phyloP scores from a whole-genome alignment of 2,888 invertebrate genomes.

The Dione juno region DNA sequence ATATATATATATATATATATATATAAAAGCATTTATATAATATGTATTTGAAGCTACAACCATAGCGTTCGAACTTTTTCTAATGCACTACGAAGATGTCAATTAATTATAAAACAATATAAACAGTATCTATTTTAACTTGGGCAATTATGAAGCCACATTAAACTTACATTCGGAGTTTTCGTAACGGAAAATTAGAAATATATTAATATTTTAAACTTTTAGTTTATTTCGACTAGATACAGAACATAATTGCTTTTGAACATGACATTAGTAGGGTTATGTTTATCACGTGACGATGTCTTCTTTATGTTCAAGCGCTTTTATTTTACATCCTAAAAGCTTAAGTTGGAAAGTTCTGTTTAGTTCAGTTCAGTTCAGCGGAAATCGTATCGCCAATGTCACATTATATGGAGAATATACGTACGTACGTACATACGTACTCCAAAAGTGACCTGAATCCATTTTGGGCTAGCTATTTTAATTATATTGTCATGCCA shows the following conservation, averaged over 20 bases:
- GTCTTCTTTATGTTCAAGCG: background rate
- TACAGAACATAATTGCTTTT: conserved; percentile 9
- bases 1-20: no score
- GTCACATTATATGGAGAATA: no score
- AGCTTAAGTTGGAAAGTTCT: no score
- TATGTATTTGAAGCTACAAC: background rate
- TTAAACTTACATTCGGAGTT: conserved; percentile 9
- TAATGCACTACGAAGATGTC: background rate
- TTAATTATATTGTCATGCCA: no score
- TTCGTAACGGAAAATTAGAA: conserved; percentile 17
- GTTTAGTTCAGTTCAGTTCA: no score
- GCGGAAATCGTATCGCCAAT: no score
- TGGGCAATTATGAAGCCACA: conserved; percentile 18
- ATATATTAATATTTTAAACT: conserved; percentile 25
- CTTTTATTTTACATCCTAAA: no score
- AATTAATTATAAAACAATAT: conserved; percentile 14
- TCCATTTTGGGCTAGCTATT: no score
- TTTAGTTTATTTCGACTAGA: conserved; percentile 13
- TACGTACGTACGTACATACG: no score
- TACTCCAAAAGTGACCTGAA: no score
- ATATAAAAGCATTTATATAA: background rate
- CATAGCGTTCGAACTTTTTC: background rate
- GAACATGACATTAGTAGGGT: conserved; percentile 7
- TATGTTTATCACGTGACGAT: conserved; percentile 4
- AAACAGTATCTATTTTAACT: conserved; percentile 15